phyloP scores from a whole-genome alignment of 2,797 vertebrate genomes.

The Miichthys miiuy region DNA sequence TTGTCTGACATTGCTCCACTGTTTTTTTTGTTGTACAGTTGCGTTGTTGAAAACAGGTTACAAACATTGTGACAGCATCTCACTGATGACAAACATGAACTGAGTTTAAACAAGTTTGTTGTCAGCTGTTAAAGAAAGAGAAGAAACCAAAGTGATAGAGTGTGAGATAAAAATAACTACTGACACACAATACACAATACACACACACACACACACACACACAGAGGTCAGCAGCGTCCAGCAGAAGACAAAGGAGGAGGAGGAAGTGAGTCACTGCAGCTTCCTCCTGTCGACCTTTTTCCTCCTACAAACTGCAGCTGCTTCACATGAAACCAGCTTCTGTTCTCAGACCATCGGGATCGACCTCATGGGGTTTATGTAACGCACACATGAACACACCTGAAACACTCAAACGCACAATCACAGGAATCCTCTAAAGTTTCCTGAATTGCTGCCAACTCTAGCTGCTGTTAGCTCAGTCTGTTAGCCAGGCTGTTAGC shows the following conservation, averaged over 20 bases:
- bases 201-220: constrained; percentile 30
- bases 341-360: constrained; percentile 28
- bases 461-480: no score
- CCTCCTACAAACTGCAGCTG: constrained; percentile 49
- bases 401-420: not conserved
- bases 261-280: constrained; percentile 72
- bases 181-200: not conserved
- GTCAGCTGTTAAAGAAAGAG: no score
- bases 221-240: constrained; percentile 39
- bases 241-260: constrained; percentile 53
- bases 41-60: no score
- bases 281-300: constrained; percentile 60
- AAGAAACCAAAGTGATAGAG: not conserved
- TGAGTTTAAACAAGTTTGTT: no score
- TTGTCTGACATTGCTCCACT: no score
- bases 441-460: no score
- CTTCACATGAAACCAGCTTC: constrained; percentile 17
- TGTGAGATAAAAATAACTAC: no score
- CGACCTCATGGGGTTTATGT: not conserved
- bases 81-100: no score
- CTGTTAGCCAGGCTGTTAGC: no score
- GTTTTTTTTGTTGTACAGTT: no score
- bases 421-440: no score
- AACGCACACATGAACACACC: not conserved
- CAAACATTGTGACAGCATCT: no score